Conservation (phyloP, 2,113 vertebrate species). For the Tragelaphus imberbis region DNA sequence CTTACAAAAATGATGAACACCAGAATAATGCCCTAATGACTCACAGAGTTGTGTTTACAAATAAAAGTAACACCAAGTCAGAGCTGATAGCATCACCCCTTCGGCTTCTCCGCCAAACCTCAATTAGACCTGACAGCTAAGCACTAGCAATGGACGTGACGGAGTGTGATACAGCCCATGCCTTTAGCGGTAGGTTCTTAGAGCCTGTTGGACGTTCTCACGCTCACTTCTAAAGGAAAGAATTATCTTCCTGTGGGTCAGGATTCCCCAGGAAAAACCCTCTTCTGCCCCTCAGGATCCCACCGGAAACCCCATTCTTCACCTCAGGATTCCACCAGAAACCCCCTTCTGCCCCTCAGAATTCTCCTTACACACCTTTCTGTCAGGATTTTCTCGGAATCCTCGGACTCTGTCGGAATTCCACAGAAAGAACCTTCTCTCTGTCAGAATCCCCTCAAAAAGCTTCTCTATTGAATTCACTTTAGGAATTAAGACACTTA, state of each 20-base stretch:
- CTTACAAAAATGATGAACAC: background rate
- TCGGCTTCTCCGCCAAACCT: rapidly evolving
- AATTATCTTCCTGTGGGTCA: background rate
- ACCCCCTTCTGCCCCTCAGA: too few species aligned
- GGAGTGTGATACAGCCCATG: rapidly evolving
- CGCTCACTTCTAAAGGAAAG: background rate
- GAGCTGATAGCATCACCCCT: rapidly evolving
- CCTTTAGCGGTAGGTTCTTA: too few species aligned
- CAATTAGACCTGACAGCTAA: rapidly evolving
- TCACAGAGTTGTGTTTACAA: background rate
- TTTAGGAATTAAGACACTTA: background rate
- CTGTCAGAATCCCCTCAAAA: background rate
- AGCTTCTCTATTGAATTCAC: background rate
- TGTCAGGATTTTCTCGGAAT: background rate
- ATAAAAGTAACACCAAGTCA: rapidly evolving
- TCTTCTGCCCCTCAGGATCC: background rate
- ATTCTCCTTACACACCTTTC: background rate
- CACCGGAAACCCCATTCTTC: too few species aligned
- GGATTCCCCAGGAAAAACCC: background rate
- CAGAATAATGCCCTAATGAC: background rate
- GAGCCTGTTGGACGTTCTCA: rapidly evolving
- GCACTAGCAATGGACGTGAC: rapidly evolving
- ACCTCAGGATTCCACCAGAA: too few species aligned
- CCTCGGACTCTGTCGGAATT: background rate
- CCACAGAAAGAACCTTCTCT: background rate